Percentiles rank a stretch among this genome's conserved stretches.
Conservation (phyloP, 2,113 vertebrate genomes). For the Cyanoramphus novaezelandiae region DNA sequence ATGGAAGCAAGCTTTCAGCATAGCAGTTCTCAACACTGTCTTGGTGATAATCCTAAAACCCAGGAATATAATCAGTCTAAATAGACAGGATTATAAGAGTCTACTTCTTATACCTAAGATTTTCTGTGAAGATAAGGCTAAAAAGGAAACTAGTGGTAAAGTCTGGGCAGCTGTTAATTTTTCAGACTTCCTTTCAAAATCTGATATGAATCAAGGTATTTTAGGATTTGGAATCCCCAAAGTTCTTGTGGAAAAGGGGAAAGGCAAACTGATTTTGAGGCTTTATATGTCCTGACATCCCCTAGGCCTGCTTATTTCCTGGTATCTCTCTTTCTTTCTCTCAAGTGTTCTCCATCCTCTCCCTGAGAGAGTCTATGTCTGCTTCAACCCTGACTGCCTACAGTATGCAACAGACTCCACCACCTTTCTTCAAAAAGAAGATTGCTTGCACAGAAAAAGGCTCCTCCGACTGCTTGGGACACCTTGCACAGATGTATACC, state of each 20-base stretch:
- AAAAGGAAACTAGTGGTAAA: not conserved
- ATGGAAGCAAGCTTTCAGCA: not conserved
- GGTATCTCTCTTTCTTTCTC: slow-evolving; percentile 68
- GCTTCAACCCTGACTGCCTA: slow-evolving; percentile 40
- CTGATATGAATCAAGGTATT: not conserved
- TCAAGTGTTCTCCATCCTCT: slow-evolving; percentile 66
- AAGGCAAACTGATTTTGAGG: not conserved
- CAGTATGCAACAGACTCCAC: slow-evolving; percentile 25
- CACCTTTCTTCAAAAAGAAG: slow-evolving; percentile 51
- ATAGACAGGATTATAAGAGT: not conserved
- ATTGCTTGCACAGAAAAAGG: slow-evolving; percentile 30
- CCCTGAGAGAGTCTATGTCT: slow-evolving; percentile 62
- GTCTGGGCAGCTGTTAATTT: not conserved
- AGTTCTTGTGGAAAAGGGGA: not conserved
- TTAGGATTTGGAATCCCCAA: not conserved
- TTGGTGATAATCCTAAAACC: not conserved
- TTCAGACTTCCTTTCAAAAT: not conserved
- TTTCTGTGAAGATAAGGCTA: not conserved
- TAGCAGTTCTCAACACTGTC: not conserved
- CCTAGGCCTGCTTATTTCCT: slow-evolving; percentile 62
- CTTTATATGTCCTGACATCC: slow-evolving; percentile 28
- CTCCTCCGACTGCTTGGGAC: slow-evolving; percentile 30
- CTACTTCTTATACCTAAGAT: not conserved
- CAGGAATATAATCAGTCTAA: not conserved
- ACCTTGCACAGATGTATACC: slow-evolving; percentile 45